These are phyloP conservation scores for Drosophila fulvimacula DNA, from an alignment of 2,888 invertebrate genomes.

Conservation along the genomic window DNA sequence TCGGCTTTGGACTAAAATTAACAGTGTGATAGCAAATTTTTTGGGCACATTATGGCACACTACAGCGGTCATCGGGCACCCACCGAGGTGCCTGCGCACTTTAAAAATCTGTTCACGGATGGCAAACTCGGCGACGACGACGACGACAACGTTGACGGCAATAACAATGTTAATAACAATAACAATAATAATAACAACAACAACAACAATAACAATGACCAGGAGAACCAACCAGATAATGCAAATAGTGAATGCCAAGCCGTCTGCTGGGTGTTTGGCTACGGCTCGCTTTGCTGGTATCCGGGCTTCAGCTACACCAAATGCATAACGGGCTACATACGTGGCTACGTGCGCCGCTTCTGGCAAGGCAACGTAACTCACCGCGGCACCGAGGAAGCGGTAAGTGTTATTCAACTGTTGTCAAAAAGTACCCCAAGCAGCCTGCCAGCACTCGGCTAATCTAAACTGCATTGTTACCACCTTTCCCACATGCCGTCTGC, in stretches of 20 bases:
- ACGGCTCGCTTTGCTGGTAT: conserved; percentile 97
- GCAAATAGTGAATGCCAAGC: conserved; percentile 51
- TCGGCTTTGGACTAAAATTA: conserved; percentile 40
- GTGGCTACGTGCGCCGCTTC: conserved; percentile 92
- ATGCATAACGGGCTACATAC: conserved; percentile 90
- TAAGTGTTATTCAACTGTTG: conserved; percentile 82
- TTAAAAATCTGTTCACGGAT: conserved; percentile 80
- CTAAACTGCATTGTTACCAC: background rate
- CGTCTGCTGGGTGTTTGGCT: conserved; percentile 94
- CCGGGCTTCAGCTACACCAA: conserved; percentile 94
- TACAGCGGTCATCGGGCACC: conserved; percentile 62
- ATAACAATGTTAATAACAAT: conserved; percentile 15
- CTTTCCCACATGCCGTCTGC: background rate
- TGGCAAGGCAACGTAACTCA: conserved; percentile 96
- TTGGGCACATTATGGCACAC: conserved; percentile 59
- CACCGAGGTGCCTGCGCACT: conserved; percentile 70
- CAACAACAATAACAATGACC: conserved; percentile 41
- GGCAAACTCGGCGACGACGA: conserved; percentile 68
- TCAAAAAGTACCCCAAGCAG: background rate
- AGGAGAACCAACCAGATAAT: conserved; percentile 55
- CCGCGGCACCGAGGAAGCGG: conserved; percentile 90
- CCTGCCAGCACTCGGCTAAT: background rate
- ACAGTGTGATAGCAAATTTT: conserved; percentile 12
- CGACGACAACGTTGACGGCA: conserved; percentile 35
- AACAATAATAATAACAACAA: conserved; percentile 23